Evolutionary conservation across 2,888 invertebrate species (phyloP), one percentile per base, ranked within the genome.

Genomic region (Sarcophaga variegata): DNA sequence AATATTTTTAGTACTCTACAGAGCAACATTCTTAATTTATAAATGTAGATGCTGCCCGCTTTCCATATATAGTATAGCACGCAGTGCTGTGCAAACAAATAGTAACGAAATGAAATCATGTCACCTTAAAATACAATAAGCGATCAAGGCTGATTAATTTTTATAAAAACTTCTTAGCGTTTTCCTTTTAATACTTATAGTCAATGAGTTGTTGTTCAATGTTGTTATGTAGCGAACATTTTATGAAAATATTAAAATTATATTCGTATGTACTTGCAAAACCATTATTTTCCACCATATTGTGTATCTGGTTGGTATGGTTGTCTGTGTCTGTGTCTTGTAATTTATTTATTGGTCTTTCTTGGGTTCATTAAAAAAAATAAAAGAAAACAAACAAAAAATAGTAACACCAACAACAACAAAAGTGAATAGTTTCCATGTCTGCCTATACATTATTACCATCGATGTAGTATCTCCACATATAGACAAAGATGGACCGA

Each of bases 291-390:
- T 78, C 11, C 25, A 37, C 37, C 37, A 37, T 37, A 37, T 5
- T 63, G 22, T 49, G 17, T 62, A 20, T 6, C 20, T 62, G 27
- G 54, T 71, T 54, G n/a, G 45, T 2, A n/a, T 45, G 71, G 17
- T 20, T 80, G 76, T n/a, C 14, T 67, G 60, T 27, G 14, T 54
- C 47, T 66, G 37, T 37, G 22, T 22, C 8, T 6, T 66, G 63
- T 81, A 72, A 85, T 81, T 85, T 85, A 85, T 85, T 85, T 81
- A 85, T 85, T 81, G 71, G 80, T 71, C 59, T 80, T 71, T 64
- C 81, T 76, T 74, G 17, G 66, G 45, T 76, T 76, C 62, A 49
- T 67, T 71, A 17, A 14, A n/a, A n/a, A 20, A 20, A 20, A 20
- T 20, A 20, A 63, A 63, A 54, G 17, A 20, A 64, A 83, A 66